These are phyloP conservation scores for Matsumyia berberina DNA, from an alignment of 2,888 invertebrate species.

Conservation along the genomic window DNA sequence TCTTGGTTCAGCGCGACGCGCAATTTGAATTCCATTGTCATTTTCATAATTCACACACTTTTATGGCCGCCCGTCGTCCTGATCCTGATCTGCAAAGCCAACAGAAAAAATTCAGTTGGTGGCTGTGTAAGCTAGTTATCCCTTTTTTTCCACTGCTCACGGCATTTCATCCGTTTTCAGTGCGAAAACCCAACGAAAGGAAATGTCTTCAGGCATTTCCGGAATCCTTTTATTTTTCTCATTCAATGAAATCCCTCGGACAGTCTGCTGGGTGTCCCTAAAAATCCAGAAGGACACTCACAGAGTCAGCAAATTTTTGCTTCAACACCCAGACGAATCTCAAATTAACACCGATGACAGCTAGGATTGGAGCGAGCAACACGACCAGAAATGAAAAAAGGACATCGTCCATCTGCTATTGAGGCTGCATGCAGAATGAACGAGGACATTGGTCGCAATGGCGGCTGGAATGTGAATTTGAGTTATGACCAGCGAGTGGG, in stretches of 20 bases:
- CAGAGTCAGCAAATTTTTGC: conserved; percentile 34
- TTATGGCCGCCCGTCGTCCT: conserved; percentile 10
- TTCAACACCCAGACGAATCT: conserved; percentile 39
- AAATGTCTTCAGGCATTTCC: conserved; percentile 25
- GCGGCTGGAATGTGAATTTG: conserved; percentile 27
- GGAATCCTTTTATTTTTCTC: conserved; percentile 19
- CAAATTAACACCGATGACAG: conserved; percentile 70
- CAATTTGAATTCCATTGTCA: conserved; percentile 41
- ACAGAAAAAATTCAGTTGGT: neutral
- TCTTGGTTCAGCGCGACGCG: neutral
- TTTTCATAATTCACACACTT: conserved; percentile 40
- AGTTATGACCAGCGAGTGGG: conserved; percentile 22
- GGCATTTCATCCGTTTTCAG: neutral
- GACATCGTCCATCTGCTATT: conserved; percentile 34
- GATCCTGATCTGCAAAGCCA: conserved; percentile 1
- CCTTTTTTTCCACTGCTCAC: conserved; percentile 1
- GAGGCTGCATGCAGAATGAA: conserved; percentile 46
- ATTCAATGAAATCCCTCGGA: conserved; percentile 12
- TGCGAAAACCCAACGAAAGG: neutral
- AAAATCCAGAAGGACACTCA: conserved; percentile 13
- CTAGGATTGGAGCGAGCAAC: conserved; percentile 39
- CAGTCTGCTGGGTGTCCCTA: neutral
- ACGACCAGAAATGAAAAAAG: conserved; percentile 20
- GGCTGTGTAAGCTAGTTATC: neutral
- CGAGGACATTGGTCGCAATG: conserved; percentile 3